These are phyloP conservation scores for Zoanthus solanderi DNA, from an alignment of 92 coral and sea anemone species.

Conservation along the genomic window DNA sequence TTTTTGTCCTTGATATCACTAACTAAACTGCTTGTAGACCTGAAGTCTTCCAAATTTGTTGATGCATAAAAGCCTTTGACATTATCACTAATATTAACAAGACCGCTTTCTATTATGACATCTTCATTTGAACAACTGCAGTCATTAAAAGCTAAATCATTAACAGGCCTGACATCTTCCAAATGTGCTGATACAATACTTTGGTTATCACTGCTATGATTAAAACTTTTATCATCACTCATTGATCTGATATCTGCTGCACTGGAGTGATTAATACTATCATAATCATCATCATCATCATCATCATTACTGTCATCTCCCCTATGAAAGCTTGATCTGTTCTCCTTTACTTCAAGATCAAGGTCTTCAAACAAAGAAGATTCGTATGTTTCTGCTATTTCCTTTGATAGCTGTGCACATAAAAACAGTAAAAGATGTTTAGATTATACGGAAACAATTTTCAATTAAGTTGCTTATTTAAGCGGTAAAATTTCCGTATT, in stretches of 20 bases:
- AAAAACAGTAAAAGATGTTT: not conserved
- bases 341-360: not conserved
- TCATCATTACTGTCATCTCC: not conserved
- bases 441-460: not conserved
- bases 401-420: slow-evolving; percentile 15
- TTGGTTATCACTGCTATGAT: not conserved
- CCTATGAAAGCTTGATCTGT: not conserved
- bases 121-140: not conserved
- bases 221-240: not conserved
- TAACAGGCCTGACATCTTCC: not conserved
- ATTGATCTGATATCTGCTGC: not conserved
- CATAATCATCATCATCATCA: not conserved
- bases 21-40: not conserved
- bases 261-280: not conserved
- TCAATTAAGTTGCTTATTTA: not conserved
- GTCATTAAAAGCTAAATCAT: not conserved
- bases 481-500: too few species aligned
- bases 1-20: not conserved
- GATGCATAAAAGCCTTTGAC: not conserved
- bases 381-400: slow-evolving; percentile 25
- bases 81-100: not conserved
- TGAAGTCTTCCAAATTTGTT: not conserved
- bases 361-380: slow-evolving; percentile 1
- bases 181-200: not conserved
- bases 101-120: not conserved